phyloP scores from a whole-genome alignment of 2,797 vertebrate species.

The Vespertilio murinus region DNA sequence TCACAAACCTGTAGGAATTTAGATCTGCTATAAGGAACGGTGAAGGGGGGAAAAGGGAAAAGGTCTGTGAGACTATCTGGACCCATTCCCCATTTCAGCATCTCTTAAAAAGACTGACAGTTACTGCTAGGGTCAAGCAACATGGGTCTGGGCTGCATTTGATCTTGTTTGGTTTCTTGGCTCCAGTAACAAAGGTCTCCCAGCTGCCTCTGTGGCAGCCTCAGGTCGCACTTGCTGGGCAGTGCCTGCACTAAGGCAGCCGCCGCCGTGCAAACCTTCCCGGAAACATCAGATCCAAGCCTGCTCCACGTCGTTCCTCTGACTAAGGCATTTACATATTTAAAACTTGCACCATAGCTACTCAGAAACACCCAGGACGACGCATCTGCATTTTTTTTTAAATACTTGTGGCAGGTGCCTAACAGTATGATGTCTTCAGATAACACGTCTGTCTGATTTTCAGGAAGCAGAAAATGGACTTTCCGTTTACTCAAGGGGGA shows the following conservation, averaged over 20 bases:
- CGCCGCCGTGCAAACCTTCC: not conserved
- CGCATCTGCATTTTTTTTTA: not conserved
- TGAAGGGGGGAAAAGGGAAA: conserved; percentile 19
- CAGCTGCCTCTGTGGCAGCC: not conserved
- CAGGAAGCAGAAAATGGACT: conserved; percentile 45
- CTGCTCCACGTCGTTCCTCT: not conserved
- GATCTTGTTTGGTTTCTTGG: conserved; percentile 20
- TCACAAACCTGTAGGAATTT: conserved; percentile 65
- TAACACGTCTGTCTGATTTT: conserved; percentile 21
- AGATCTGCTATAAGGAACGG: not conserved
- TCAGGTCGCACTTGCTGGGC: not conserved
- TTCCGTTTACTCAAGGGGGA: not conserved
- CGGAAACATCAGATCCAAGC: not conserved
- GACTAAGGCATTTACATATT: not conserved
- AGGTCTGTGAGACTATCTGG: conserved; percentile 30
- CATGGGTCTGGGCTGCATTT: not conserved
- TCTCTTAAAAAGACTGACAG: not conserved
- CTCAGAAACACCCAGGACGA: not conserved
- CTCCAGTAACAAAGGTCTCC: conserved; percentile 7
- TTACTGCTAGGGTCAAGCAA: conserved; percentile 37
- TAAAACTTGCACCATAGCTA: not conserved
- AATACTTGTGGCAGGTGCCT: not conserved
- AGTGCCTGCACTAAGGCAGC: not conserved
- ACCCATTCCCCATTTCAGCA: not conserved
- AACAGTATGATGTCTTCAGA: not conserved